A percentile compares a stretch with the other conserved stretches of the same genome.
phyloP scores from a whole-genome alignment of 2,888 invertebrate species.

The Pasiphila rectangulata region DNA sequence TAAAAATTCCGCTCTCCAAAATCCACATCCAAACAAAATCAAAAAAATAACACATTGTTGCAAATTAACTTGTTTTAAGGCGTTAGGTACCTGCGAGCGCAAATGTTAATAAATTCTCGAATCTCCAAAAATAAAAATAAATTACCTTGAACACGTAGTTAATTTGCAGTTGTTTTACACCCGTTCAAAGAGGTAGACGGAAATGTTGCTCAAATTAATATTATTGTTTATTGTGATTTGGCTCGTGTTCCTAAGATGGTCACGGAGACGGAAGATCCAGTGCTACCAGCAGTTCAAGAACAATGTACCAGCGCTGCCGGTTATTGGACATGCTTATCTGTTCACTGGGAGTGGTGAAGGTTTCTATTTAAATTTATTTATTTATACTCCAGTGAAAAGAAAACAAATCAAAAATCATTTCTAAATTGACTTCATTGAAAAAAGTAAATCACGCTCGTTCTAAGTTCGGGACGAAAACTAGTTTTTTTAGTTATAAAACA shows the following conservation, averaged over 20 bases:
- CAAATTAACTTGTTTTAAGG: no score
- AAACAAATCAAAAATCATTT: no score
- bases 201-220: constrained; percentile 21
- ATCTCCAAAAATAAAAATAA: constrained; percentile 2
- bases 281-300: constrained; percentile 35
- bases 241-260: constrained; percentile 28
- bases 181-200: neutral
- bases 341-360: constrained; percentile 37
- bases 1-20: no score
- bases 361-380: constrained; percentile 16
- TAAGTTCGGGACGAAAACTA: no score
- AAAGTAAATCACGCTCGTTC: no score
- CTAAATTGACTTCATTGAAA: no score
- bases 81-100: no score
- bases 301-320: constrained; percentile 32
- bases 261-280: constrained; percentile 27
- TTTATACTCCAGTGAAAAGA: no score
- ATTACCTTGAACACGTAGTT: neutral
- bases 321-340: constrained; percentile 39
- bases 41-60: no score
- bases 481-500: no score
- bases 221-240: constrained; percentile 10
- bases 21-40: no score
- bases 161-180: neutral
- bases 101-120: neutral